Base-by-base conservation (phyloP, 2,888 invertebrate species). In the Barypeithes pellucidus region DNA sequence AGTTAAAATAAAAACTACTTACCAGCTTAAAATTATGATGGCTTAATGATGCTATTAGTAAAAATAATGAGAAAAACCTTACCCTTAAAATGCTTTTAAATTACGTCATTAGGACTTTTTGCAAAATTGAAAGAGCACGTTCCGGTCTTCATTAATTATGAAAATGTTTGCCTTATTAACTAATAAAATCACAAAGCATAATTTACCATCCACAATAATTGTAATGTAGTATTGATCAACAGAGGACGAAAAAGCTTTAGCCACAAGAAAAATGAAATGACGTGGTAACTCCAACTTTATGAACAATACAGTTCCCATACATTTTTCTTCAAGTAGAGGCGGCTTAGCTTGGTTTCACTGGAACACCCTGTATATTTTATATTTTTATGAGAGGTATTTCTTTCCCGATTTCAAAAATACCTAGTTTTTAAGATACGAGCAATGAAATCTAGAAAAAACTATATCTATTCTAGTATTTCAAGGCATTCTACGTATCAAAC, bases 1-100 rank as follows among this genome's bases (percentile, higher is more conserved):
- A n/a, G n/a, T 63, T 12, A 11, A 18, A 33, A 63, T 50, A 45
- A 63, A 50, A 33, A 63, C 33, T 36, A 63, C 63, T 63, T 47
- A 50, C 50, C 29, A 33, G 9, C 33, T 50, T 33, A 36, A 63
- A 63, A 63, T 36, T 63, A 50, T 57, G 50, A 71, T 71, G 72
- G 41, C 41, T 66, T 72, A 72, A 72, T 66, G 72, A 72, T 29
- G 72, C 72, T 72, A 72, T 72, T 72, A 72, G 66, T 66, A 66
- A 66, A 70, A 70, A 71, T 71, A 71, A 71, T 72, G 66, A 72
- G 72, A 65, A 57, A 47, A 22, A 45, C 41, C 29, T 39, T 54
- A 61, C 29, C 65, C 59, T 65, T 65, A 71, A 71, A 71, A 59
- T 47, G 63, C 65, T 59, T 57, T 65, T 72, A 72, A 72, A 72